A percentile compares a stretch with the other conserved stretches of the same genome.
Conservation (phyloP, 2,888 invertebrate genomes). For the Drosophila acutilabella region DNA sequence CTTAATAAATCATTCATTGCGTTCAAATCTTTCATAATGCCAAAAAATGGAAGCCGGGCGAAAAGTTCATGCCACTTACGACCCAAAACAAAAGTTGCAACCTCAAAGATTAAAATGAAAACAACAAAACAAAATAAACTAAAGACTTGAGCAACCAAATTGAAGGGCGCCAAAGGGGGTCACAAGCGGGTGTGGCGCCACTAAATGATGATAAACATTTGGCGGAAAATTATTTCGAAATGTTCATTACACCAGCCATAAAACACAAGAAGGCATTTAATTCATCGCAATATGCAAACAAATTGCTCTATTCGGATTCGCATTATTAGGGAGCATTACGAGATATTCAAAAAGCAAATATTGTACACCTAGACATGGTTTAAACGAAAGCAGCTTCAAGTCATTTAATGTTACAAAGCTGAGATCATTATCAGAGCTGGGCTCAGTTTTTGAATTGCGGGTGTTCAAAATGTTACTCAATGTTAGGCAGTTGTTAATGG, state of each 20-base stretch:
- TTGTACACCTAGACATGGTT: neutral
- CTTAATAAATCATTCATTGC: constrained; percentile 58
- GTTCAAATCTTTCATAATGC: constrained; percentile 53
- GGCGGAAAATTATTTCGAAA: constrained; percentile 46
- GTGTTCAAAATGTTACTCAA: neutral
- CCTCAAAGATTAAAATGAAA: neutral
- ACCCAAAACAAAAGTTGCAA: constrained; percentile 14
- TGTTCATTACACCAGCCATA: constrained; percentile 20
- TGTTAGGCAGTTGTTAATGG: constrained; percentile 1
- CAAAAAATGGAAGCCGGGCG: constrained; percentile 43
- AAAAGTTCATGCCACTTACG: constrained; percentile 58
- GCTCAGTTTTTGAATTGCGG: too few relatives aligned
- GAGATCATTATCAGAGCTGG: too few relatives aligned
- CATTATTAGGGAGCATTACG: constrained; percentile 8
- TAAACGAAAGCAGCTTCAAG: neutral
- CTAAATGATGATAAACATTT: constrained; percentile 53
- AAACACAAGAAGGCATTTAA: neutral
- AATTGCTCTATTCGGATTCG: constrained; percentile 1
- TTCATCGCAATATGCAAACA: constrained; percentile 2
- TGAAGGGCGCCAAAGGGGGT: constrained; percentile 34
- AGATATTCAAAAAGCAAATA: neutral
- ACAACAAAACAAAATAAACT: neutral
- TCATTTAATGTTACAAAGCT: neutral
- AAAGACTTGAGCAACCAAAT: constrained; percentile 52
- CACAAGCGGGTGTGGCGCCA: constrained; percentile 15